Percentiles rank a stretch among this genome's conserved stretches.
Evolutionary conservation across 2,113 vertebrate genomes (phyloP).

Genomic region (Aphyosemion australe): DNA sequence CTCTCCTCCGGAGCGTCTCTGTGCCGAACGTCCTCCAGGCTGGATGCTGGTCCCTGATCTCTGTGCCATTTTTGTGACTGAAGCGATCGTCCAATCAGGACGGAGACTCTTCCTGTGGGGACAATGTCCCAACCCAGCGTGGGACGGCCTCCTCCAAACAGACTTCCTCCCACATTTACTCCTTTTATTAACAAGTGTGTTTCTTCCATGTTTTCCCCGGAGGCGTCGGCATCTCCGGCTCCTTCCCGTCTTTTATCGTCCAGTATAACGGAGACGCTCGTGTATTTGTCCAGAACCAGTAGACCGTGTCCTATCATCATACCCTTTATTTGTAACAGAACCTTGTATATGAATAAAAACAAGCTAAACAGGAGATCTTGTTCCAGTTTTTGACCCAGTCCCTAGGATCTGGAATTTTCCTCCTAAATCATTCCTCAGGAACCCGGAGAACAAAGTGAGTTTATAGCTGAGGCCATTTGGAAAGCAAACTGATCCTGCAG

Average conservation of each 20-base stretch:
- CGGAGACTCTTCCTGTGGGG: constrained; percentile 13
- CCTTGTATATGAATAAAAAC: constrained; percentile 76
- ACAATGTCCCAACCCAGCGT: constrained; percentile 20
- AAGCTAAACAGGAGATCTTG: constrained; percentile 57
- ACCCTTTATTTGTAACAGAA: constrained; percentile 77
- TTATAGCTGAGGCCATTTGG: constrained; percentile 41
- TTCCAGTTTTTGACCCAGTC: not conserved
- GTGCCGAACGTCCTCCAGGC: constrained; percentile 36
- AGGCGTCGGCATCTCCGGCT: constrained; percentile 46
- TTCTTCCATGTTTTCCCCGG: constrained; percentile 75
- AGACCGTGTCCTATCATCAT: constrained; percentile 69
- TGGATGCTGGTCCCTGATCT: constrained; percentile 57
- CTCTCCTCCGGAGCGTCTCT: constrained; percentile 41
- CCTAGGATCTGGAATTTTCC: not conserved
- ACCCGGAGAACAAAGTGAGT: constrained; percentile 34
- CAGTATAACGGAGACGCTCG: constrained; percentile 65
- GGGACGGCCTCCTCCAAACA: constrained; percentile 25
- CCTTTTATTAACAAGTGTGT: constrained; percentile 18
- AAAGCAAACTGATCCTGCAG: constrained; percentile 44
- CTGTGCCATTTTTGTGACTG: constrained; percentile 37
- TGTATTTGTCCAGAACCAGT: constrained; percentile 63
- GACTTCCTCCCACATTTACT: constrained; percentile 65
- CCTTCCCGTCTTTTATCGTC: constrained; percentile 65
- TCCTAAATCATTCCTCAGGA: constrained; percentile 23
- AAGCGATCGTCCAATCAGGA: constrained; percentile 33